These are phyloP conservation scores for Nesospiza acunhae DNA, from an alignment of 2,113 vertebrate genomes.

Conservation along the genomic window DNA sequence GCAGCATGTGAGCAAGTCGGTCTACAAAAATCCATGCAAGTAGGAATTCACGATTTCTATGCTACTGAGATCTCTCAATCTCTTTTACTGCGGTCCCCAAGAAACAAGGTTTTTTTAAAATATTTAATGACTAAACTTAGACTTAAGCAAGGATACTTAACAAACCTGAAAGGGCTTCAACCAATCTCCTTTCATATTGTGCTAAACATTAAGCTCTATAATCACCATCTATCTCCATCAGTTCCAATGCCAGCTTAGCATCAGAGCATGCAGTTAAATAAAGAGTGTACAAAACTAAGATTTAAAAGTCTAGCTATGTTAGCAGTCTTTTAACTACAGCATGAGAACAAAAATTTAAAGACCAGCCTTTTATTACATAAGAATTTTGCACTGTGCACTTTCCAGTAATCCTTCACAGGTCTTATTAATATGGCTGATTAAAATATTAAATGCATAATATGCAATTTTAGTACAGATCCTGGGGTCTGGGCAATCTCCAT, in stretches of 20 bases:
- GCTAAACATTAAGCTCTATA: background rate
- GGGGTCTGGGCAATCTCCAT: background rate
- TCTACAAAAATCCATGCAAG: slow-evolving; percentile 78
- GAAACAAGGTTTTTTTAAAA: slow-evolving; percentile 11
- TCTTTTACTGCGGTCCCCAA: slow-evolving; percentile 46
- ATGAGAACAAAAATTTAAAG: background rate
- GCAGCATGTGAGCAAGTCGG: slow-evolving; percentile 62
- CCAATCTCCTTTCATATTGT: background rate
- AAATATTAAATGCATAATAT: background rate
- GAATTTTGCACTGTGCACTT: background rate
- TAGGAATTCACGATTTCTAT: slow-evolving; percentile 66
- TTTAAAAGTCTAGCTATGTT: background rate
- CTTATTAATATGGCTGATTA: background rate
- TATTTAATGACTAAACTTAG: background rate
- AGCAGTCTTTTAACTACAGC: background rate
- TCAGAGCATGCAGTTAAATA: slow-evolving; percentile 1
- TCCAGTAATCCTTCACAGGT: background rate
- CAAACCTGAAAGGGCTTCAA: background rate
- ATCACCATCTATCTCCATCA: background rate
- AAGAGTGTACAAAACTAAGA: background rate
- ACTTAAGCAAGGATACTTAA: background rate
- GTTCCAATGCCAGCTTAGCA: background rate
- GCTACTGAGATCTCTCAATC: slow-evolving; percentile 28
- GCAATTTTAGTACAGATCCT: background rate
- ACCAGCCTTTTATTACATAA: background rate